Conservation (phyloP, 2,888 invertebrate genomes). For the Calliscelio sp. region DNA sequence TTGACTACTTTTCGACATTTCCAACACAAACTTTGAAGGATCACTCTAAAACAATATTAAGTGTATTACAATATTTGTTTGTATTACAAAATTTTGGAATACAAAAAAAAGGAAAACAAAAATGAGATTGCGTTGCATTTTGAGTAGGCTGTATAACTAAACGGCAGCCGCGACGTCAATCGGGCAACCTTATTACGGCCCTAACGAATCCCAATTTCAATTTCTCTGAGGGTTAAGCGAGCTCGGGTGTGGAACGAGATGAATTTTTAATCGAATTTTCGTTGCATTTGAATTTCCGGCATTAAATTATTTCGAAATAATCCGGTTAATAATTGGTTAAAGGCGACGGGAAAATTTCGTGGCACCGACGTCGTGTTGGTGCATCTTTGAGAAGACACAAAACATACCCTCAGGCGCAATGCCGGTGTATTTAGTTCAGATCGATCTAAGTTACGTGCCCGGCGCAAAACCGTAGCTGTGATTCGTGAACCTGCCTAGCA, state of each 20-base stretch:
- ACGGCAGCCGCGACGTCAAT: slow-evolving; percentile 41
- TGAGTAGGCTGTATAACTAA: slow-evolving; percentile 33
- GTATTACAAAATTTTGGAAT: too few relatives aligned
- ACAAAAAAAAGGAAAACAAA: too few relatives aligned
- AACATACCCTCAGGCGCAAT: slow-evolving; percentile 69
- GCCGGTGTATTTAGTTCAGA: slow-evolving; percentile 74
- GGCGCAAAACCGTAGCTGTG: slow-evolving; percentile 76
- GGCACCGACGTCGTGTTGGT: slow-evolving; percentile 48
- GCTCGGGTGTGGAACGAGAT: slow-evolving; percentile 53
- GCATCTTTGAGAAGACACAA: slow-evolving; percentile 73
- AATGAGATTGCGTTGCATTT: slow-evolving; percentile 43
- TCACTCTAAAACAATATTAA: too few relatives aligned
- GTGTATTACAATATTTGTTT: too few relatives aligned
- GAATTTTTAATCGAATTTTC: slow-evolving; percentile 72
- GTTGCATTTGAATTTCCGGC: slow-evolving; percentile 67
- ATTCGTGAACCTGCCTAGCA: slow-evolving; percentile 80
- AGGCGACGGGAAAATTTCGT: slow-evolving; percentile 56
- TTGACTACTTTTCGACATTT: background rate
- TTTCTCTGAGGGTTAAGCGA: slow-evolving; percentile 58
- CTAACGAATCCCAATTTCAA: slow-evolving; percentile 71
- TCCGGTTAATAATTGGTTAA: slow-evolving; percentile 63
- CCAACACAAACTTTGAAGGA: too few relatives aligned
- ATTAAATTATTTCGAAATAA: slow-evolving; percentile 68
- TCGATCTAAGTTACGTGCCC: slow-evolving; percentile 81
- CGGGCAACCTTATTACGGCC: slow-evolving; percentile 64